Percentiles rank a stretch among this genome's conserved stretches.
phyloP scores from a whole-genome alignment of 2,113 vertebrate genomes.

The Saguinus midas region DNA sequence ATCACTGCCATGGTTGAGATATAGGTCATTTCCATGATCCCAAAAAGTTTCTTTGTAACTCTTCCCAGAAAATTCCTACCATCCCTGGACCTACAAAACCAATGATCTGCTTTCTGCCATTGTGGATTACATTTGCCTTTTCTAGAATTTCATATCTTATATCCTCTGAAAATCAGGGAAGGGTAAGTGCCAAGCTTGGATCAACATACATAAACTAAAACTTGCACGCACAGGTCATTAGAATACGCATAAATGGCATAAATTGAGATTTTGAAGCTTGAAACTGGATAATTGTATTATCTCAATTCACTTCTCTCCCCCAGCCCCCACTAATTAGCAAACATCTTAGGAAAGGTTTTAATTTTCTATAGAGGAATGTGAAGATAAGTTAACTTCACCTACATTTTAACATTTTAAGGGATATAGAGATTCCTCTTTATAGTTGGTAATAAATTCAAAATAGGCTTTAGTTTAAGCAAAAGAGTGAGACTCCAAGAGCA shows the following conservation, averaged over 20 bases:
- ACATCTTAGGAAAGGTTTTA: background rate
- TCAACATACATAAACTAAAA: background rate
- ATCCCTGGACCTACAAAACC: background rate
- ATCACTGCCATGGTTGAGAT: background rate
- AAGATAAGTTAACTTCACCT: background rate
- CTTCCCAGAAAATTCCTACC: background rate
- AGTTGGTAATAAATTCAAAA: background rate
- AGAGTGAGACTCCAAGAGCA: background rate
- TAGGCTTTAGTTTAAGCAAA: constrained; percentile 5
- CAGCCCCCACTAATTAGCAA: background rate
- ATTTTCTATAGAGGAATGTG: background rate
- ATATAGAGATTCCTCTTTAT: background rate
- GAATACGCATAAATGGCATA: background rate
- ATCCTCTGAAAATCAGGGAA: background rate
- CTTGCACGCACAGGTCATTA: background rate
- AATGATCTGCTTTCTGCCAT: background rate
- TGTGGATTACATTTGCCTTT: background rate
- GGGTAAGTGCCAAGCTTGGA: background rate
- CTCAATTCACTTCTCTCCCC: background rate
- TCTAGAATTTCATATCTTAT: background rate
- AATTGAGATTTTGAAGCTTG: background rate
- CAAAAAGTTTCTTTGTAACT: background rate
- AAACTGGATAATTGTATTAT: background rate
- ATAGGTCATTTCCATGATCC: background rate
- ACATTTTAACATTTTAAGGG: constrained; percentile 29